Evolutionary conservation across 1,140 invertebrate genomes (phyloP).

Genomic region (Hypsibius dujardini): DNA sequence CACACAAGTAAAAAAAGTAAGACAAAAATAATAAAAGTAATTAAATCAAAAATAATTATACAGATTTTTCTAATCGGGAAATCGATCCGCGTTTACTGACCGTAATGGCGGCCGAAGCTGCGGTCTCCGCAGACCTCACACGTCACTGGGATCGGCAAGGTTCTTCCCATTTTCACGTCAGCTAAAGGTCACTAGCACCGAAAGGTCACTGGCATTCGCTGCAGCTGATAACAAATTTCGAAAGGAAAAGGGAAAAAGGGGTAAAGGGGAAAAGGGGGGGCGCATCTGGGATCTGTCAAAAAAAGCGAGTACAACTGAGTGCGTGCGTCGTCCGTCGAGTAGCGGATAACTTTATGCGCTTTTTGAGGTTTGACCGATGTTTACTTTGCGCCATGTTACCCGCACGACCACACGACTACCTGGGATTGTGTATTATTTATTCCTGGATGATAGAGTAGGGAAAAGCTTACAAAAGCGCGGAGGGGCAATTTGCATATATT

Average conservation of each 20-base stretch:
- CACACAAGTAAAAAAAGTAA: neutral
- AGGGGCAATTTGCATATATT: too few relatives aligned
- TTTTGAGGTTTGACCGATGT: slow-evolving; percentile 16
- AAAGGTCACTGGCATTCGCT: neutral
- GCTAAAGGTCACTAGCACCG: neutral
- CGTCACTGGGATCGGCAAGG: slow-evolving; percentile 44
- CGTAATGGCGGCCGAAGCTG: slow-evolving; percentile 32
- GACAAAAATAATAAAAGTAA: neutral
- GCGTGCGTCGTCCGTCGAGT: too few relatives aligned
- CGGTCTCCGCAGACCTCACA: slow-evolving; percentile 30
- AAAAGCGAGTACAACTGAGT: too few relatives aligned
- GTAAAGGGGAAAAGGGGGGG: too few relatives aligned
- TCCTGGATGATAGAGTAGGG: too few relatives aligned
- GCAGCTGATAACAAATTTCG: neutral
- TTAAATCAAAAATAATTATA: neutral
- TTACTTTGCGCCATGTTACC: neutral
- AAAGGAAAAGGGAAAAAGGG: too few relatives aligned
- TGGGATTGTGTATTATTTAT: too few relatives aligned
- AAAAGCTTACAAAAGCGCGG: too few relatives aligned
- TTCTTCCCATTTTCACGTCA: slow-evolving; percentile 37
- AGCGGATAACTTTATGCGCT: neutral
- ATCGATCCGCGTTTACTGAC: slow-evolving; percentile 10
- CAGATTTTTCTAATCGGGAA: neutral
- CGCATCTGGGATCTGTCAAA: too few relatives aligned
- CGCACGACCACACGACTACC: neutral